phyloP scores from a whole-genome alignment of 35 echinoderm and acorn worm species.

The Stichopus chloronotus region DNA sequence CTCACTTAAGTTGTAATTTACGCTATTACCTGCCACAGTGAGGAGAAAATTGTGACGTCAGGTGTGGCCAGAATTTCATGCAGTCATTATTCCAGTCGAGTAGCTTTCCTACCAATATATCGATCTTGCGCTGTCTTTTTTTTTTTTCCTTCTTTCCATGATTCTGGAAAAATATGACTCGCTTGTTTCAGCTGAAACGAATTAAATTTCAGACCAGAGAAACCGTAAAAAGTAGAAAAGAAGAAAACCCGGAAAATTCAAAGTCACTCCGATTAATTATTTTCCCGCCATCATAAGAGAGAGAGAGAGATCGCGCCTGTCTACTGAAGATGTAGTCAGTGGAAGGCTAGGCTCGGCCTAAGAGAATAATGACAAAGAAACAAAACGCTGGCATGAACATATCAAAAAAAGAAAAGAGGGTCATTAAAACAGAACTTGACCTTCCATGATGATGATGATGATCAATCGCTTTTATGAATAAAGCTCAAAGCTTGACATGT shows the following conservation, averaged over 20 bases:
- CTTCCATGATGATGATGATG: neutral
- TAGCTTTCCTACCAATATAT: conserved; percentile 25
- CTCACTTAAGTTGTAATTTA: neutral
- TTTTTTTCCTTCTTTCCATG: neutral
- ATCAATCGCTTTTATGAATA: too few relatives aligned
- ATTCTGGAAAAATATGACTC: conserved; percentile 1
- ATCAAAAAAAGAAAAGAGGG: too few relatives aligned
- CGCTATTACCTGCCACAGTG: neutral
- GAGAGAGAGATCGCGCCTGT: too few relatives aligned
- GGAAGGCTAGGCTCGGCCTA: too few relatives aligned
- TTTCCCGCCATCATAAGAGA: neutral
- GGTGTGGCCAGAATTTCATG: conserved; percentile 41
- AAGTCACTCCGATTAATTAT: conserved; percentile 37
- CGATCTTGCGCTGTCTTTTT: neutral
- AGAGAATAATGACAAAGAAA: too few relatives aligned
- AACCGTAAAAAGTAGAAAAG: conserved; percentile 12
- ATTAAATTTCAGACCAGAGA: conserved; percentile 33
- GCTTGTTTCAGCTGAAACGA: conserved; percentile 38
- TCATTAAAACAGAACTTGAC: neutral
- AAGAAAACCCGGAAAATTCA: neutral
- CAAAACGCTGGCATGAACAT: too few relatives aligned
- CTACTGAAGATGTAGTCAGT: too few relatives aligned
- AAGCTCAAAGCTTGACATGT: too few relatives aligned
- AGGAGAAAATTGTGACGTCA: conserved; percentile 4
- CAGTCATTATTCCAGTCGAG: conserved; percentile 41